Evolutionary conservation across 2,113 vertebrate genomes (phyloP), one percentile per base, ranked within the genome.

Genomic region (Gallinago jamesoni): DNA sequence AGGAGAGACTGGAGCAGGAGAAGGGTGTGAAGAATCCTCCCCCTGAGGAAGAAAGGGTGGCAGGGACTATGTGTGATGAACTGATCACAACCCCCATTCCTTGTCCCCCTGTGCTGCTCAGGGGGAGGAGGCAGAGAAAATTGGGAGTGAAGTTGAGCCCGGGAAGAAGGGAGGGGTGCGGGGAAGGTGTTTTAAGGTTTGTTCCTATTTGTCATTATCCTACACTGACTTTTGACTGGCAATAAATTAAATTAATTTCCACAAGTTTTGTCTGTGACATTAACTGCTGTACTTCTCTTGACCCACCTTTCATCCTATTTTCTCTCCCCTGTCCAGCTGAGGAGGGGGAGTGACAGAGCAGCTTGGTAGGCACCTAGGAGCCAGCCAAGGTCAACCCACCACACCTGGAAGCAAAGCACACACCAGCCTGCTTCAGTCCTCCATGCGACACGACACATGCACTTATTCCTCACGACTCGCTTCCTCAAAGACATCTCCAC

Each of bases 391-490:
- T 12, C 66, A 94, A 37, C 7, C 17, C 1, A 0, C 35, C 25
- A 75, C 35, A 83, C 41, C 31, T 45, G n/a, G 33, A 83, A 88
- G 53, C 24, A 87, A 53, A 91, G 87, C 0, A 6, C 6, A 52
- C 0, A 6, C 14, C 37, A 82, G 4, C 4, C 21, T 69, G 52
- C 28, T 50, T 79, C 78, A 6, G 1, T 50, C 37, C 22, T 75
- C 17, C 33, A 8, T 3, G 0, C 21, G 20, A 70, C 12, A 48
- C 3, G 6, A n/a, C 28, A 74, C 9, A n/a, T 1, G 4, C 15
- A 69, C 43, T 74, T 62, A 35, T 3, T 70, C n/a, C 12, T n/a
- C 12, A 0, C 5, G 0, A 21, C 9, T 22, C 62, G 10, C 69
- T 70, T 87, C 47, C 59, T 89, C 39, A 48, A 84, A 91, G 59